Evolutionary conservation across 2,113 vertebrate genomes (phyloP), one percentile per base, ranked within the genome.

Genomic region (Opisthocomus hoazin): DNA sequence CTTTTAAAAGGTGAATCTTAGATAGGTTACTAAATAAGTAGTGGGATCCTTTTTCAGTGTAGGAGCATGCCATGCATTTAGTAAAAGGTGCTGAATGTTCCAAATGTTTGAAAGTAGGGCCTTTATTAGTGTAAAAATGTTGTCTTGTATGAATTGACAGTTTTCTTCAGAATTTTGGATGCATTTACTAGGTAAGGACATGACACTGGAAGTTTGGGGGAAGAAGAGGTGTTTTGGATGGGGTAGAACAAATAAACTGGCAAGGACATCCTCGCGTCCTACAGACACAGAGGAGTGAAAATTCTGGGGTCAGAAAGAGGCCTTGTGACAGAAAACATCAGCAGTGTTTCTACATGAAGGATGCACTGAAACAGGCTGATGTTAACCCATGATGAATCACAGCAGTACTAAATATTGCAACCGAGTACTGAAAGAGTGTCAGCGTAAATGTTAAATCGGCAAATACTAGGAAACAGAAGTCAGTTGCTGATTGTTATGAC

Each of bases 211-310:
- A 76, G 30, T 29, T 60, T 60, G 21, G 3, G 15, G 18, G 6
- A 6, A 0, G 1, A 6, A 8, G 4, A 3, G 4, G 2, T 43
- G 21, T 58, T 65, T 71, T 48, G 82, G 11, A 15, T 37, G 32
- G 13, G 27, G 18, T 22, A 54, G 61, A 60, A 64, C 2, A 2
- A 78, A 61, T 51, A 57, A 89, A 66, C 36, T 34, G 85, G 34
- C 24, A 48, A 45, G 57, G 24, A 20, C 9, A n/a, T 70, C 23
- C 41, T 48, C 2, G 5, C 19, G 34, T 85, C 45, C 19, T 15
- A 36, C 29, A 53, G 30, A 41, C n/a, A 51, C 5, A 45, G 29
- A 84, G 34, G 9, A 51, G 20, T 23, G 39, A 71, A 76, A 92
- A 71, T 61, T 71, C 32, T 50, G 46, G 41, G 32, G 17, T 54